Conservation (phyloP, 2,888 invertebrate species). For the Xanthorhoe spadicearia region DNA sequence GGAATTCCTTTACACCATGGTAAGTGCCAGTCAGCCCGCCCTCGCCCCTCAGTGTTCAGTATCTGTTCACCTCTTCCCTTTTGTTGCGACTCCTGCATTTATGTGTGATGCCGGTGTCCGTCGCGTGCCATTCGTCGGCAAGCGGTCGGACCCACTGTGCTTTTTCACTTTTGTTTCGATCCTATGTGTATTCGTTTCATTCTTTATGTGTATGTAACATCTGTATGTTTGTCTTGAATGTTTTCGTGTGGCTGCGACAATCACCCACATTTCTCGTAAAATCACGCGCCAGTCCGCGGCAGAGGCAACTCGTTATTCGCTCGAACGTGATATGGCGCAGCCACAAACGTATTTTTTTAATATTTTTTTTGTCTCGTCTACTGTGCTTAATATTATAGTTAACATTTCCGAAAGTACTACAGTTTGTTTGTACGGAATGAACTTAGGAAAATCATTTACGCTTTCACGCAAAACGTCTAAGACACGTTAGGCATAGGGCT, state of each 20-base stretch:
- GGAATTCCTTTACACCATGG: constrained; percentile 99
- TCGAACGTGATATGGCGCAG: constrained; percentile 74
- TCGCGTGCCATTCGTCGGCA: constrained; percentile 75
- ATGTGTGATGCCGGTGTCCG: constrained; percentile 81
- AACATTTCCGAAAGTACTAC: constrained; percentile 71
- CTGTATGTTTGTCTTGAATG: constrained; percentile 85
- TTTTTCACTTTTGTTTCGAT: constrained; percentile 82
- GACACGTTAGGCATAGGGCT: constrained; percentile 80
- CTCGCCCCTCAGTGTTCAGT: constrained; percentile 85
- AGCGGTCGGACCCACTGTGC: constrained; percentile 78
- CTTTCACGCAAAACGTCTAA: constrained; percentile 83
- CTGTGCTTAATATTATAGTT: constrained; percentile 80
- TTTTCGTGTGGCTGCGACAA: constrained; percentile 81
- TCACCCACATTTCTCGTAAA: constrained; percentile 56
- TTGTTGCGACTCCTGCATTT: constrained; percentile 84
- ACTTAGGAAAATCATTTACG: constrained; percentile 85
- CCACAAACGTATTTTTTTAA: constrained; percentile 78
- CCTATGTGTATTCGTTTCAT: constrained; percentile 85
- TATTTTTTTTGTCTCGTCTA: constrained; percentile 84
- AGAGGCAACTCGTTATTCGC: constrained; percentile 47
- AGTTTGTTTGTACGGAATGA: constrained; percentile 76
- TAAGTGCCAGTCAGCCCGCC: constrained; percentile 92
- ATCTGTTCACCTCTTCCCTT: constrained; percentile 83
- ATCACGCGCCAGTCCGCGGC: constrained; percentile 53
- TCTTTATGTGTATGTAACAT: constrained; percentile 86